Conservation (phyloP, 2,888 invertebrate genomes). For the Scaptomyza tumidula region DNA sequence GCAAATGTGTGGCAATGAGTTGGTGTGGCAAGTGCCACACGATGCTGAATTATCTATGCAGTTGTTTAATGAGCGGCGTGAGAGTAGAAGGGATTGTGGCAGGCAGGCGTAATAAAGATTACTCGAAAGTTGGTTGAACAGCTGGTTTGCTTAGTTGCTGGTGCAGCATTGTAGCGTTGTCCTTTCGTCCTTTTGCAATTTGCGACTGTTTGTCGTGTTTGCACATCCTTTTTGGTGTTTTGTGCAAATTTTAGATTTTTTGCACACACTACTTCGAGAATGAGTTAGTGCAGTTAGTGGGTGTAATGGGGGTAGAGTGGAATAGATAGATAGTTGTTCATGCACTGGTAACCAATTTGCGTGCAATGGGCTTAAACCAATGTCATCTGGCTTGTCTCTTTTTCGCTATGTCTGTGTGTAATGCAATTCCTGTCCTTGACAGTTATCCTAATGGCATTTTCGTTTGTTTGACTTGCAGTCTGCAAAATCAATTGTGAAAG, state of each 20-base stretch:
- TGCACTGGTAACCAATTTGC: constrained; percentile 46
- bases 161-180: constrained; percentile 43
- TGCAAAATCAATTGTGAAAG: constrained; percentile 12
- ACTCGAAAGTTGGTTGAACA: constrained; percentile 47
- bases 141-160: constrained; percentile 18
- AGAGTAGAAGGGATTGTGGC: constrained; percentile 3
- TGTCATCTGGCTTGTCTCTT: constrained; percentile 23
- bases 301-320: background rate
- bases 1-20: constrained; percentile 11
- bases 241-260: constrained; percentile 66
- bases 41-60: constrained; percentile 66
- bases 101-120: constrained; percentile 6
- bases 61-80: constrained; percentile 37
- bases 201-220: constrained; percentile 75
- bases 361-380: constrained; percentile 34
- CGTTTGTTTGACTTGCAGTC: constrained; percentile 19
- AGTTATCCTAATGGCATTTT: constrained; percentile 45
- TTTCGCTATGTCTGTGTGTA: constrained; percentile 1
- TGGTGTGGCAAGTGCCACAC: constrained; percentile 48
- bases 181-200: constrained; percentile 61
- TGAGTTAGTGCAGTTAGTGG: background rate
- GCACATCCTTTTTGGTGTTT: constrained; percentile 73
- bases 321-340: background rate
- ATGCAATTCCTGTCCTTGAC: constrained; percentile 49
- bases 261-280: constrained; percentile 6